These are phyloP conservation scores for Onychomys arenicola DNA, from an alignment of 2,797 vertebrate species.

Conservation along the genomic window DNA sequence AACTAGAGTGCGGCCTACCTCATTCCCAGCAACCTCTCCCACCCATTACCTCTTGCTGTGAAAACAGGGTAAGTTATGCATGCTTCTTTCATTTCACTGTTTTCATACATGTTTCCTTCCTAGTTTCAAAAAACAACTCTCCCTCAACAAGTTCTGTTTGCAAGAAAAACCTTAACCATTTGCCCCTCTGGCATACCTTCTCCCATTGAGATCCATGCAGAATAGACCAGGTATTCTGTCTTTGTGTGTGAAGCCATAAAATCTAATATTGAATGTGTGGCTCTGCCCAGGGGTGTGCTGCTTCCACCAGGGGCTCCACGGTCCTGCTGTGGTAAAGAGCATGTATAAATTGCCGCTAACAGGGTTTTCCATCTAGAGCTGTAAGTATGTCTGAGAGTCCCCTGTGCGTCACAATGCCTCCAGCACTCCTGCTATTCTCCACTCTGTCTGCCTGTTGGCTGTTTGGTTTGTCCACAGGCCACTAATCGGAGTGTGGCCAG, in stretches of 20 bases:
- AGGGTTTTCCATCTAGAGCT: slow-evolving; percentile 69
- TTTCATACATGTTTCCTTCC: slow-evolving; percentile 81
- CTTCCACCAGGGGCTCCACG: slow-evolving; percentile 66
- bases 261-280: slow-evolving; percentile 59
- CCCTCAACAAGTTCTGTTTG: slow-evolving; percentile 86
- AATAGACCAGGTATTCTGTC: slow-evolving; percentile 85
- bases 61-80: slow-evolving; percentile 41
- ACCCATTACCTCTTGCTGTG: too few species aligned
- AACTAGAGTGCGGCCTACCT: neutral
- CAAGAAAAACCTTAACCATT: slow-evolving; percentile 77
- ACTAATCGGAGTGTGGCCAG: slow-evolving; percentile 16
- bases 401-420: slow-evolving; percentile 18
- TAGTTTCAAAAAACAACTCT: slow-evolving; percentile 86
- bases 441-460: slow-evolving; percentile 53
- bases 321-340: slow-evolving; percentile 71
- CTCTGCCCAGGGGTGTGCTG: slow-evolving; percentile 60
- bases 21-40: neutral
- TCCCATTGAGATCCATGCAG: slow-evolving; percentile 78
- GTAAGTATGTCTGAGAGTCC: slow-evolving; percentile 65
- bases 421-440: slow-evolving; percentile 38
- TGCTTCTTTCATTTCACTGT: slow-evolving; percentile 58
- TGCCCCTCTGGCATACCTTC: slow-evolving; percentile 72
- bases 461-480: slow-evolving; percentile 59
- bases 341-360: slow-evolving; percentile 68
- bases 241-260: slow-evolving; percentile 71